phyloP scores from a whole-genome alignment of 2,113 vertebrate species.

The Rhinolophus sinicus region DNA sequence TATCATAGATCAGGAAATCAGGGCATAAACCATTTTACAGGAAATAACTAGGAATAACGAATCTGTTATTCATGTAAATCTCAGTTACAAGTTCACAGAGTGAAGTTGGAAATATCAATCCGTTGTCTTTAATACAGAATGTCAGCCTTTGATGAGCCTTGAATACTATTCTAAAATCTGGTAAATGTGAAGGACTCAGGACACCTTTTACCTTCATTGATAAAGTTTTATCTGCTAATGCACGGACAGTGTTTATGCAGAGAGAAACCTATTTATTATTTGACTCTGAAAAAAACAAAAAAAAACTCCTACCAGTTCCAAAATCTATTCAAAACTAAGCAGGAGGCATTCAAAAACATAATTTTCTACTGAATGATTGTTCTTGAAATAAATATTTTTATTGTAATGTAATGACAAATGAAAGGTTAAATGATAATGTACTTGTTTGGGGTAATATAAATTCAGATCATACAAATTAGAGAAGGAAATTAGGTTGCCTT shows the following conservation, averaged over 20 bases:
- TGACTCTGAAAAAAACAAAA: background rate
- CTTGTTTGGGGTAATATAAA: constrained; percentile 27
- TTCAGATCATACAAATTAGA: constrained; percentile 18
- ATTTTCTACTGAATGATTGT: constrained; percentile 21
- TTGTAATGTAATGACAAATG: background rate
- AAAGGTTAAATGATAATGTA: constrained; percentile 10
- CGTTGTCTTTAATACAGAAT: background rate
- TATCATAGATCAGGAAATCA: constrained; percentile 49
- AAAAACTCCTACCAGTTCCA: background rate
- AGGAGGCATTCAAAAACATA: constrained; percentile 20
- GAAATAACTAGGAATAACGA: constrained; percentile 24
- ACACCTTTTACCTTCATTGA: background rate
- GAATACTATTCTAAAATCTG: background rate
- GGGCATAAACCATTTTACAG: background rate
- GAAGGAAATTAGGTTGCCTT: constrained; percentile 22
- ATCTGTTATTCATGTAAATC: constrained; percentile 30
- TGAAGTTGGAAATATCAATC: constrained; percentile 18
- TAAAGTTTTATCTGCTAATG: background rate
- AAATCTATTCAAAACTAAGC: constrained; percentile 34
- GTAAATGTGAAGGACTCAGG: constrained; percentile 2
- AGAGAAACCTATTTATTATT: constrained; percentile 19
- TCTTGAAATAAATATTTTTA: constrained; percentile 32
- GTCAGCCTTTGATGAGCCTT: constrained; percentile 6
- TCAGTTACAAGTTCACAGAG: constrained; percentile 43
- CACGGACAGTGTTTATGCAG: background rate